These are phyloP conservation scores for Eulithis prunata DNA, from an alignment of 2,888 invertebrate genomes.

Conservation along the genomic window DNA sequence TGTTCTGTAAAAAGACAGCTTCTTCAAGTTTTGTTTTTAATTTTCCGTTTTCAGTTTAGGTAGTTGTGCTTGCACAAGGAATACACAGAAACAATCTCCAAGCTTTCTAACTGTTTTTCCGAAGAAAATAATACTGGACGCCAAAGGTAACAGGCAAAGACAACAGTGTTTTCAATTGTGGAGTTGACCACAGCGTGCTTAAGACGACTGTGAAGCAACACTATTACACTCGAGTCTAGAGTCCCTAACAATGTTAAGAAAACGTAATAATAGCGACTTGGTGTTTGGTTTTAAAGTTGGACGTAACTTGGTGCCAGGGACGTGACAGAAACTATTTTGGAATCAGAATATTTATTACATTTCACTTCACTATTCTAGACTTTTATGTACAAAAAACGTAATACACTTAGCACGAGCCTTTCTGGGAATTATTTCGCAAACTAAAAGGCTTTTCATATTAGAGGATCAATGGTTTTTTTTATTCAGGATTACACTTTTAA, in stretches of 20 bases:
- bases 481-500: no score
- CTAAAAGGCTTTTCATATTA: no score
- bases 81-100: background rate
- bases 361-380: no score
- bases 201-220: conserved; percentile 44
- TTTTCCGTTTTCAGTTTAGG: background rate
- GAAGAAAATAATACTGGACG: conserved; percentile 3
- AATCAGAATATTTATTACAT: no score
- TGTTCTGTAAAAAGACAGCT: no score
- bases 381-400: no score
- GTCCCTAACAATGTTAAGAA: conserved; percentile 59
- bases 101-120: conserved; percentile 3
- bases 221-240: conserved; percentile 44
- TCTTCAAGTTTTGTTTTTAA: no score
- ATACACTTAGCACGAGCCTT: no score
- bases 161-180: conserved; percentile 16
- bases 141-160: conserved; percentile 6
- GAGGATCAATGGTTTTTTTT: no score
- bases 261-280: conserved; percentile 52
- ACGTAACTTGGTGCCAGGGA: conserved; percentile 35
- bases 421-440: no score
- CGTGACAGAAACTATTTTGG: background rate
- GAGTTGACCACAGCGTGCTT: conserved; percentile 27
- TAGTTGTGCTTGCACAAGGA: background rate
- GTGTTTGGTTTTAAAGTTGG: conserved; percentile 16